phyloP scores from a whole-genome alignment of 2,113 vertebrate genomes.

The Phalacrocorax pelagicus region DNA sequence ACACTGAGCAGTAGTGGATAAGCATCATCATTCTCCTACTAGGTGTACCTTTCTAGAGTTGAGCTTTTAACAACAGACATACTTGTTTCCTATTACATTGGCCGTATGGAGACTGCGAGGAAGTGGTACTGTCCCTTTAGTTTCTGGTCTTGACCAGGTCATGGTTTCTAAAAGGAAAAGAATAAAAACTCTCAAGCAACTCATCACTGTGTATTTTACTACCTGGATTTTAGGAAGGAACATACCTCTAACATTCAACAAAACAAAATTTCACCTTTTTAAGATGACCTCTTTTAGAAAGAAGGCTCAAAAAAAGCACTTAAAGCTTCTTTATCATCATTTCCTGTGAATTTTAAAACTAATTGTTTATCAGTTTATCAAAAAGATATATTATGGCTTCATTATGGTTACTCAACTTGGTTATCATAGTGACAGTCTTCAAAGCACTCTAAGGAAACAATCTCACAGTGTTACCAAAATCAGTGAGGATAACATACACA shows the following conservation, averaged over 20 bases:
- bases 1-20: conserved; percentile 45
- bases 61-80: conserved; percentile 75
- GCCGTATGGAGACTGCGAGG: conserved; percentile 96
- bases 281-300: not conserved
- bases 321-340: not conserved
- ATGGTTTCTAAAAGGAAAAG: conserved; percentile 85
- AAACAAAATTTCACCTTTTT: not conserved
- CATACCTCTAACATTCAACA: not conserved
- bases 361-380: not conserved
- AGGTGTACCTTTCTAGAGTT: conserved; percentile 74
- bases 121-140: conserved; percentile 84
- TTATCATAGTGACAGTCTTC: not conserved
- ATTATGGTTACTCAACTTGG: not conserved
- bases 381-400: not conserved
- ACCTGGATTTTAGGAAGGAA: not conserved
- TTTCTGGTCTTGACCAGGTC: conserved; percentile 90
- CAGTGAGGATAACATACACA: not conserved
- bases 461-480: not conserved
- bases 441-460: not conserved
- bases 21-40: conserved; percentile 64
- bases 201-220: not conserved
- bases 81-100: conserved; percentile 95
- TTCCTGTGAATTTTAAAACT: not conserved
- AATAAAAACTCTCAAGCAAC: not conserved
- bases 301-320: not conserved